A percentile compares a stretch with the other conserved stretches of the same genome.
Conservation (phyloP, 2,113 vertebrate species). For the Sigmodon hispidus region DNA sequence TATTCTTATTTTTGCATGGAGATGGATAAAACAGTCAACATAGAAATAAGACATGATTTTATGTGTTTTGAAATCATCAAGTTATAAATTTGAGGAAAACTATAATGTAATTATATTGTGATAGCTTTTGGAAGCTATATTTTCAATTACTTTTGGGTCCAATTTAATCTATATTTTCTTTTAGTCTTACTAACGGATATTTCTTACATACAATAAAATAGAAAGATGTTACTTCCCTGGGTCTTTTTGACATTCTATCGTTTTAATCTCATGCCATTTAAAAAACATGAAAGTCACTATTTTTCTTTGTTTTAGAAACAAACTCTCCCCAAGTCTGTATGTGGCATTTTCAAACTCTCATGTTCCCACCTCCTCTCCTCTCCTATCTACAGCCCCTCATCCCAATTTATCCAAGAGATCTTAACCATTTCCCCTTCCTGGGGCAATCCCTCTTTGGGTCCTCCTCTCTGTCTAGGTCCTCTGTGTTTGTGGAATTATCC, state of each 20-base stretch:
- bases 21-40: background rate
- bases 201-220: constrained; percentile 15
- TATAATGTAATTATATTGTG: background rate
- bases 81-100: background rate
- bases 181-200: background rate
- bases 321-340: background rate
- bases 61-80: constrained; percentile 12
- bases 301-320: background rate
- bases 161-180: constrained; percentile 52
- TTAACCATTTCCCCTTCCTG: no score
- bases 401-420: no score
- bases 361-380: no score
- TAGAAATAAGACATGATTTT: background rate
- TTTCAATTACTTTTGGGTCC: constrained; percentile 55
- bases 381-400: no score
- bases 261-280: background rate
- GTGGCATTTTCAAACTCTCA: constrained; percentile 18
- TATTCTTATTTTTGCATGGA: background rate
- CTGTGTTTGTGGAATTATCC: no score
- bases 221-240: background rate
- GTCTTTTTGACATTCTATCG: background rate
- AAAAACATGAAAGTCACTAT: background rate
- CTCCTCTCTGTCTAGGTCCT: no score
- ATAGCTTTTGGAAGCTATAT: constrained; percentile 25
- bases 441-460: no score